phyloP scores from a whole-genome alignment of 2,797 vertebrate species.

The Trichosurus vulpecula region DNA sequence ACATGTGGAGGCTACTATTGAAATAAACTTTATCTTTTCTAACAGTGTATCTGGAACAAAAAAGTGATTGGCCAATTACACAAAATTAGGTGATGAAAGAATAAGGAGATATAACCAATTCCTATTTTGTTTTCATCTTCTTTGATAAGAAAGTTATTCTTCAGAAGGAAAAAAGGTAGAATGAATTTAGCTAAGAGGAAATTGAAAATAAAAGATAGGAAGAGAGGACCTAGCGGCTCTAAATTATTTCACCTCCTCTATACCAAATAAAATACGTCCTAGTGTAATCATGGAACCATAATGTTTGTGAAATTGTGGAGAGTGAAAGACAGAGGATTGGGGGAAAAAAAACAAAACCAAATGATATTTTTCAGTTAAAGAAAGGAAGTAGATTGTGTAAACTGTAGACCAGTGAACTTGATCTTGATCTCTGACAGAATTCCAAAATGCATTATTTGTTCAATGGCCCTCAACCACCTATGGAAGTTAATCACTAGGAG shows the following conservation, averaged over 20 bases:
- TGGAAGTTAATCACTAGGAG: not conserved
- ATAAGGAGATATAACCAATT: not conserved
- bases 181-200: constrained; percentile 22
- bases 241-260: not conserved
- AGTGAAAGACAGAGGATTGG: not conserved
- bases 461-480: not conserved
- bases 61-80: not conserved
- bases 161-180: not conserved
- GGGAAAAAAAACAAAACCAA: too few species aligned
- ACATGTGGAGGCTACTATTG: not conserved
- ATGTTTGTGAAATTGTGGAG: not conserved
- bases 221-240: not conserved
- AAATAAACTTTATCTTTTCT: not conserved
- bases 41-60: not conserved
- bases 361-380: not conserved
- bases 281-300: not conserved
- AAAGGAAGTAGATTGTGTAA: not conserved
- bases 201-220: not conserved
- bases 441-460: not conserved
- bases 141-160: not conserved
- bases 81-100: not conserved
- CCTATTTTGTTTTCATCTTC: not conserved
- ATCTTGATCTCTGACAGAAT: not conserved
- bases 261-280: not conserved
- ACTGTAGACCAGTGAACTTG: not conserved